Evolutionary conservation across 2,797 vertebrate genomes (phyloP).

Genomic region (Pseudomugil tenellus): DNA sequence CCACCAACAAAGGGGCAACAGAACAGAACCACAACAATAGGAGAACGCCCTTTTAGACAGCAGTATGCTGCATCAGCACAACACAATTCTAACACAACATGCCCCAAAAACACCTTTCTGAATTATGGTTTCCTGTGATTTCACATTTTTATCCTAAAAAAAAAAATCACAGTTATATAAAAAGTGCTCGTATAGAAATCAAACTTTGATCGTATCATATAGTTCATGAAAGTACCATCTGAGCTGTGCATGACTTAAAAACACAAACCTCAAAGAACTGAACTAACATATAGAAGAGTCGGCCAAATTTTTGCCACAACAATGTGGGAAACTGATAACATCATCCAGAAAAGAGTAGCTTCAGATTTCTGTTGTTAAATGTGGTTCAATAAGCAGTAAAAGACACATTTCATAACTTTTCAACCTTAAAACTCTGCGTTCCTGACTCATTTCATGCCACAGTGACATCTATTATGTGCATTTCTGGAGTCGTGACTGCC

Average conservation of each 20-base stretch:
- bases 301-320: too few species aligned
- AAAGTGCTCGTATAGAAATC: not conserved
- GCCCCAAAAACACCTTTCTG: slow-evolving; percentile 2
- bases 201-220: not conserved
- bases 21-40: slow-evolving; percentile 67
- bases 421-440: too few species aligned
- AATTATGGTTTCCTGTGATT: not conserved
- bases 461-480: too few species aligned
- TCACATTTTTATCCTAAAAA: not conserved
- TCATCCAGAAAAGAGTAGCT: not conserved
- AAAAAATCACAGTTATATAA: not conserved
- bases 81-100: slow-evolving; percentile 17
- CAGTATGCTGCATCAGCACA: slow-evolving; percentile 51
- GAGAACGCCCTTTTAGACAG: slow-evolving; percentile 56
- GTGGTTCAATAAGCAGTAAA: not conserved
- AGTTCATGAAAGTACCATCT: not conserved
- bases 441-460: too few species aligned
- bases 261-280: too few species aligned
- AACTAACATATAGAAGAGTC: too few species aligned
- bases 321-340: not conserved
- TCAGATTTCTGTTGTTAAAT: not conserved
- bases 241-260: too few species aligned
- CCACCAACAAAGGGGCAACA: slow-evolving; percentile 56
- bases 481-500: too few species aligned
- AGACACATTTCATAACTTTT: too few species aligned